These are phyloP conservation scores for Anguilla anguilla DNA, from an alignment of 2,797 vertebrate species.

Conservation along the genomic window DNA sequence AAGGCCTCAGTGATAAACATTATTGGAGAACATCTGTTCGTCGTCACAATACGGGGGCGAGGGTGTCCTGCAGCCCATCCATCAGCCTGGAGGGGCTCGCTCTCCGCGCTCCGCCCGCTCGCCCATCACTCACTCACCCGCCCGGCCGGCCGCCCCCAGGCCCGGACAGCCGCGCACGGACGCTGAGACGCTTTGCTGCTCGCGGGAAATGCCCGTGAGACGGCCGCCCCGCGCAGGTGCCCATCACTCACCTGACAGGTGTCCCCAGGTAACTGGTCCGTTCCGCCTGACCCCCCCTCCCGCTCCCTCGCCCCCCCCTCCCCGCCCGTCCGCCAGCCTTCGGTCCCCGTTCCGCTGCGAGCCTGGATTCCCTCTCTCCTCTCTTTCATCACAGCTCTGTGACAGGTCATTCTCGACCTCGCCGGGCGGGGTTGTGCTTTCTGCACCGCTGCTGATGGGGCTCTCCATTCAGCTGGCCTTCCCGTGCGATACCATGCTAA, in stretches of 20 bases:
- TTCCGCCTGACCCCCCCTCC: background rate
- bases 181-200: conserved; percentile 58
- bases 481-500: conserved; percentile 47
- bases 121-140: conserved; percentile 10
- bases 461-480: background rate
- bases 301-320: background rate
- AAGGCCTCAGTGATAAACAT: conserved; percentile 78
- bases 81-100: conserved; percentile 64
- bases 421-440: background rate
- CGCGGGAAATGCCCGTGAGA: conserved; percentile 66
- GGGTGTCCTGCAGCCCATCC: conserved; percentile 63
- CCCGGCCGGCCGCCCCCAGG: conserved; percentile 45
- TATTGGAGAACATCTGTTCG: conserved; percentile 83
- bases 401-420: conserved; percentile 48
- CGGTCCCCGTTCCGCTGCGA: background rate
- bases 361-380: conserved; percentile 41
- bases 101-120: conserved; percentile 40
- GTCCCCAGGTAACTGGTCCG: conserved; percentile 43
- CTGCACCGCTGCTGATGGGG: conserved; percentile 8
- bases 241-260: conserved; percentile 43
- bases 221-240: conserved; percentile 42
- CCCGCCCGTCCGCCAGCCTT: background rate
- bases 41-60: conserved; percentile 73
- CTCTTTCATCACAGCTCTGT: conserved; percentile 45
- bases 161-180: conserved; percentile 61